Evolutionary conservation across 2,888 invertebrate genomes (phyloP).

Genomic region (Elmis aenea): DNA sequence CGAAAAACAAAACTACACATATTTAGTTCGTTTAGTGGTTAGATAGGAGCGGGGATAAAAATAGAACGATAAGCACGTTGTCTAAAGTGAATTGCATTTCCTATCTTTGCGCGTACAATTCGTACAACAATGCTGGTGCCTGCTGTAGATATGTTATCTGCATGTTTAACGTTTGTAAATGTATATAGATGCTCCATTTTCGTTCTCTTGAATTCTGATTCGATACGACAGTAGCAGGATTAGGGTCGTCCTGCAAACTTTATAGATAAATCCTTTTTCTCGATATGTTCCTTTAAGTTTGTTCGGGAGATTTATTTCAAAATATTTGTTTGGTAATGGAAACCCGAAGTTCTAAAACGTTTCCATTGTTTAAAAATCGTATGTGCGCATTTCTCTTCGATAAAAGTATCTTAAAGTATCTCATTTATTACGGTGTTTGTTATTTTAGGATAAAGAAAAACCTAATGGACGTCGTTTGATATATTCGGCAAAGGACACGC

Average conservation of each 20-base stretch:
- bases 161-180: conserved; percentile 15
- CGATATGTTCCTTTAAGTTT: conserved; percentile 12
- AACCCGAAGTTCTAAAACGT: conserved; percentile 6
- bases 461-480: no score
- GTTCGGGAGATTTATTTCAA: conserved; percentile 10
- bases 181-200: conserved; percentile 19
- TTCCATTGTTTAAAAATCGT: conserved; percentile 3
- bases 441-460: no score
- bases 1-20: no score
- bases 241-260: conserved; percentile 17
- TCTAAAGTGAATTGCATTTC: no score
- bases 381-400: conserved; percentile 7
- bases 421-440: no score
- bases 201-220: conserved; percentile 17
- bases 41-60: no score
- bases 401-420: no score
- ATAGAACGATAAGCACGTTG: no score
- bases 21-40: no score
- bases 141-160: conserved; percentile 15
- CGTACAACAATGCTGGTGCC: no score
- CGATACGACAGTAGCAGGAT: conserved; percentile 18
- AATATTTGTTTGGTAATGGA: conserved; percentile 8
- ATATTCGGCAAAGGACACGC: no score
- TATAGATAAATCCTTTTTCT: conserved; percentile 19
- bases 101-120: no score